Evolutionary conservation across 2,113 vertebrate genomes (phyloP), one percentile per base, ranked within the genome.

Genomic region (Meleagris gallopavo): DNA sequence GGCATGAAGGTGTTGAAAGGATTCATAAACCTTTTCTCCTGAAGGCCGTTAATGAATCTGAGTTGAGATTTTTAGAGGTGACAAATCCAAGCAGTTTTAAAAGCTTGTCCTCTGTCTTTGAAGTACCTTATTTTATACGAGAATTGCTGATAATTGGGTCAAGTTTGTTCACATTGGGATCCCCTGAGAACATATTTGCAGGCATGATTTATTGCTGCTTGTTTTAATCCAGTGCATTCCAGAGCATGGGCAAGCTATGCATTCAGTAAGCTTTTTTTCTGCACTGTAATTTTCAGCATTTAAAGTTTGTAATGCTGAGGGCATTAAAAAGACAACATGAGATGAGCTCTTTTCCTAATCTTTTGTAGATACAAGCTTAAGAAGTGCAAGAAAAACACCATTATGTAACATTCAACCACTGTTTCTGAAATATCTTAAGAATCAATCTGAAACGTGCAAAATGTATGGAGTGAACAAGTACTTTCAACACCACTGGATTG

Each of bases 211-310:
- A 92, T 80, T 4, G 3, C 62, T 46, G 71, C 83, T 89, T 90
- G 85, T 92, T 88, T 78, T 96, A 97, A 97, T 96, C 96, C 77
- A 64, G 83, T 50, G 8, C 90, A 74, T 97, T 95, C 95, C 94
- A 92, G 80, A 46, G 93, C 27, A 3, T 0, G 13, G 30, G 65
- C 78, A 83, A 71, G 67, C 77, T 87, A 43, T 24, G 6, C n/a
- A 11, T 34, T 93, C 88, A 38, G 8, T 19, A 9, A 91, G 69
- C 65, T 95, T 75, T 45, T 77, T 75, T 86, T 72, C 76, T 58
- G 32, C 0, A 0, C 36, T 25, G 32, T 34, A 40, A 66, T 90
- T 57, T 88, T 2, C 25, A 72, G 83, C 64, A 38, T 62, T 89
- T 74, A 3, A 75, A 84, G 43, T 84, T 72, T 29, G 24, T 13